Evolutionary conservation across 2,888 invertebrate species (phyloP), one percentile per base, ranked within the genome.

Genomic region (Hyposoter didymator): DNA sequence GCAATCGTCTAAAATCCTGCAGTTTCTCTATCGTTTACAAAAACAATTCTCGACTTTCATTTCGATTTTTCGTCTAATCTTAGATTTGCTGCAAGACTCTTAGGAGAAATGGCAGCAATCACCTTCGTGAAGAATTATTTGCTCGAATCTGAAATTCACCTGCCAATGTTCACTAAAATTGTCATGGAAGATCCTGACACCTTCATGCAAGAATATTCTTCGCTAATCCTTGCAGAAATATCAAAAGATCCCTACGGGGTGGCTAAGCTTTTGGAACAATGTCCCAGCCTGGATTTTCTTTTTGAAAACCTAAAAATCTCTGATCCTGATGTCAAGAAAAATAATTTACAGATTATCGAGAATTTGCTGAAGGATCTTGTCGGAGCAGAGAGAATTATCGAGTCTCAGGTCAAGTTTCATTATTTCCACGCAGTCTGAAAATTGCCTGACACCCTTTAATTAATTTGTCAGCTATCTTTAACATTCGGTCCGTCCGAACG

Each of bases 241-340:
- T 95, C 95, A 0, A 94, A 92, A 82, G 95, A 95, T 86, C 94
- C 94, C 0, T 90, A 94, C 0, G 95, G 95, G 0, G 94, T 94
- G 52, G 94, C 94, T 19, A 95, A 95, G 84, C 76, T 92, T 2
- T 91, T 95, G 39, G 83, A 90, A 0, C 92, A 94, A 0, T 95
- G 94, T n/a, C 93, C 94, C 55, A 94, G 95, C 66, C 90, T 95
- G 17, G 93, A 93, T 86, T 94, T 94, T 59, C 90, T 95, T 2
- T 95, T 95, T 86, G 92, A 93, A 0, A 94, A 94, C 62, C 94
- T 95, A 92, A 94, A 94, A 87, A 94, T 95, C 55, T 90, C 93
- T 0, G 95, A 96, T 90, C 95, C 95, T 19, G 95, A 96, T 86
- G 94, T 95, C 0, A 95, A 95, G 90, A 95, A 94, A 87, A 95